Evolutionary conservation across 1,140 invertebrate genomes (phyloP), one percentile per base, ranked within the genome.

Genomic region (Drosophila kurseongensis): DNA sequence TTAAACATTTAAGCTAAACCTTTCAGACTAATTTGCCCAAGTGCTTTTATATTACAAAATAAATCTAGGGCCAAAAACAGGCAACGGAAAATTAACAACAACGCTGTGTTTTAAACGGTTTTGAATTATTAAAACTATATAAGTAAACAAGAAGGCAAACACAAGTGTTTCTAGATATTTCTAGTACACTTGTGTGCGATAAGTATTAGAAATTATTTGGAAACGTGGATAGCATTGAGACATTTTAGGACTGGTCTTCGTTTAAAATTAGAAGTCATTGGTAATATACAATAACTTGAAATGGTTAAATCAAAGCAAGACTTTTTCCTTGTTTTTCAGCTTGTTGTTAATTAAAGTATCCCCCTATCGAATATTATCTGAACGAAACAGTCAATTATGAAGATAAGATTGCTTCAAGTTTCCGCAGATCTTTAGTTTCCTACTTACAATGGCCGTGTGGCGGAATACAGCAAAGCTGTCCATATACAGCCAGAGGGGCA

Each of bases 401-500:
- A 51, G 42, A 75, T 62, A 74, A 50, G 55, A 69, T 51, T 67
- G 27, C 14, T 10, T 10, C 13, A 18, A 16, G 10, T 6, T 51
- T 9, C 4, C 6, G 18, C 23, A 29, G 7, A 56, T 4, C 50
- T 32, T 13, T 45, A 23, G 5, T 29, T 8, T 50, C 27, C 4
- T 41, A 71, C 91, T 91, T 67, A 92, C 92, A 68, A 92, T 92
- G 29, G 80, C 77, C 41, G 94, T 92, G 92, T 97, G 94, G 27
- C 94, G 91, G n/a, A 96, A 80, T 23, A 97, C 94, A 81, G 92
- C 93, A 50, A 91, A 90, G 23, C 96, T 93, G 93, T 98, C 97
- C 69, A 95, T 94, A 56, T 96, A 91, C 5, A 97, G 65, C 98
- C 98, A 99, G 54, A 98, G 92, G 7, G 98, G 98, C n/a, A 97